phyloP scores from a whole-genome alignment of 2,113 vertebrate genomes.

The Tragelaphus buxtoni region DNA sequence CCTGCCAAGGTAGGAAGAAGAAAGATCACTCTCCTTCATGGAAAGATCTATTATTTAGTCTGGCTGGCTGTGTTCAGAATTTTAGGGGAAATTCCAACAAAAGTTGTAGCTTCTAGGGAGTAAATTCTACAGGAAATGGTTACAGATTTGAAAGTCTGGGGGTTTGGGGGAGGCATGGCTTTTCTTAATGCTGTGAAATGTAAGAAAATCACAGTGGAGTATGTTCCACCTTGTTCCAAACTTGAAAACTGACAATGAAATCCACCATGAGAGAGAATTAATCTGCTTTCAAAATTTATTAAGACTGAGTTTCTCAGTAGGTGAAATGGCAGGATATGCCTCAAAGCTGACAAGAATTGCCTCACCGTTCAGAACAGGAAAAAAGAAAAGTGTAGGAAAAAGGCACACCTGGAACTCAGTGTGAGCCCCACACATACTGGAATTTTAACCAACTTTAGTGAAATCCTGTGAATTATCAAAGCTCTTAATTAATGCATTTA shows the following conservation, averaged over 20 bases:
- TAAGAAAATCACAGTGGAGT: neutral
- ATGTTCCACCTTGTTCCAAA: neutral
- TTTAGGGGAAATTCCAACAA: neutral
- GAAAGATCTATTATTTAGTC: neutral
- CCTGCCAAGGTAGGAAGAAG: neutral
- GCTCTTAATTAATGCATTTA: constrained; percentile 34
- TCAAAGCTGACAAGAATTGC: neutral
- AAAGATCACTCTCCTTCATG: neutral
- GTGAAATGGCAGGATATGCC: neutral
- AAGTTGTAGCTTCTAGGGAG: neutral
- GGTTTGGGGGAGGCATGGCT: neutral
- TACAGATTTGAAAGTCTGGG: neutral
- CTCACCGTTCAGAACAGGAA: neutral
- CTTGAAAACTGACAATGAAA: neutral
- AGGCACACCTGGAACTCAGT: neutral
- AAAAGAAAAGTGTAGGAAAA: neutral
- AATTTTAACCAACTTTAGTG: neutral
- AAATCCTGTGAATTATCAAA: neutral
- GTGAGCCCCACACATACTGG: neutral
- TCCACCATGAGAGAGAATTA: neutral
- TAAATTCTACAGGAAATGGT: neutral
- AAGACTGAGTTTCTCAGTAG: neutral
- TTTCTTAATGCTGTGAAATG: neutral
- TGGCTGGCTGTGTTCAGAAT: neutral
- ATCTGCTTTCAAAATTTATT: neutral